Conservation (phyloP, 2,797 vertebrate genomes). For the Botia kubotai region DNA sequence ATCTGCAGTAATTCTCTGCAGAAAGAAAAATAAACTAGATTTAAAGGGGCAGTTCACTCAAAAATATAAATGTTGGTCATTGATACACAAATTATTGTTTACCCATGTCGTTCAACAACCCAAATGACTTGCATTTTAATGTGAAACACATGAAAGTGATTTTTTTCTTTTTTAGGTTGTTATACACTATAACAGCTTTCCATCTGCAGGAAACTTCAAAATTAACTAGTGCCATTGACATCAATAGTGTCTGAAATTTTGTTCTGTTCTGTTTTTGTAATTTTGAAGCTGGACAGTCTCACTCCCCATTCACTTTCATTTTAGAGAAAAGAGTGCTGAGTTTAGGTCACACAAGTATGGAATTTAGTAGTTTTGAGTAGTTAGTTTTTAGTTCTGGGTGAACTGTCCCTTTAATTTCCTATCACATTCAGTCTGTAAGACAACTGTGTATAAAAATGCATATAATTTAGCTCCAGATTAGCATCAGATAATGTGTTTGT, state of each 20-base stretch:
- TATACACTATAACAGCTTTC: too few relatives aligned
- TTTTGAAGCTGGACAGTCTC: background rate
- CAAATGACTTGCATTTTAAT: too few relatives aligned
- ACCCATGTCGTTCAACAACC: too few relatives aligned
- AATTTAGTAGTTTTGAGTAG: too few relatives aligned
- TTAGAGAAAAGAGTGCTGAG: background rate
- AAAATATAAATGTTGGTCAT: background rate
- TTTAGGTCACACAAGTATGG: background rate
- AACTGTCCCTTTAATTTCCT: background rate
- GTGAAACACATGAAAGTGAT: too few relatives aligned
- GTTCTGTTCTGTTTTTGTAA: background rate
- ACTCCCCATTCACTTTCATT: background rate
- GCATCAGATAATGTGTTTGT: background rate
- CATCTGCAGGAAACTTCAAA: too few relatives aligned
- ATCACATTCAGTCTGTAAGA: background rate
- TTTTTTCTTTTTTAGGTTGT: too few relatives aligned
- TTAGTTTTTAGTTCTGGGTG: too few relatives aligned
- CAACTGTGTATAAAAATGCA: background rate
- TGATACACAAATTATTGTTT: too few relatives aligned
- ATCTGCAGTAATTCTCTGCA: background rate
- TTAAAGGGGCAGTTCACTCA: background rate
- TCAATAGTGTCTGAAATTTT: too few relatives aligned
- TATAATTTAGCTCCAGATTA: background rate
- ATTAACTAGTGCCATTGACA: too few relatives aligned
- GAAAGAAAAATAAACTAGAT: background rate